Conservation (phyloP, 2,797 vertebrate genomes). For the Sciurus carolinensis region DNA sequence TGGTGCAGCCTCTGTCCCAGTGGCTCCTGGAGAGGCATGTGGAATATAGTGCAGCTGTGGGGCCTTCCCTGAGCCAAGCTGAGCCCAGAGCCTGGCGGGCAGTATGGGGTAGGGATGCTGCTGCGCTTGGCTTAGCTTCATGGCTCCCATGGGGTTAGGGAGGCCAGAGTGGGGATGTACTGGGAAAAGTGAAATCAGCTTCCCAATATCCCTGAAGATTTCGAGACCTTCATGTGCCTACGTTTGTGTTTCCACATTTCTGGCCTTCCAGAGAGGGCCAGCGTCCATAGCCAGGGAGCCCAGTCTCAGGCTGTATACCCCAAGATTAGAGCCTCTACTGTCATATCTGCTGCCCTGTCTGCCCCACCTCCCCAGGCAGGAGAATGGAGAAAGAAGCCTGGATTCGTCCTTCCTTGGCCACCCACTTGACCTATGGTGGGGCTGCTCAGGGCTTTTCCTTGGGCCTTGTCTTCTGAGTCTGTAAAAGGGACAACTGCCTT, state of each 20-base stretch:
- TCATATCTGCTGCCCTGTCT: background rate
- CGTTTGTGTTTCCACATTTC: too few species aligned
- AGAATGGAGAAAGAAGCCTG: background rate
- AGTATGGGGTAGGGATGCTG: background rate
- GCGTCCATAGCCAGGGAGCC: background rate
- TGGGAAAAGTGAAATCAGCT: background rate
- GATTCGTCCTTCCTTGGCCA: background rate
- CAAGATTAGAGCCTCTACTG: background rate
- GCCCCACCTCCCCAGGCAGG: background rate
- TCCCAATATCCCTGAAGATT: background rate
- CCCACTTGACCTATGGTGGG: background rate
- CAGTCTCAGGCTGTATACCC: background rate
- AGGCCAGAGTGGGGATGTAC: background rate
- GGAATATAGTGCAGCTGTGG: background rate
- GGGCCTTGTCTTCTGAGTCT: background rate
- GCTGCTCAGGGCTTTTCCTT: background rate
- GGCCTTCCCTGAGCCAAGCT: background rate
- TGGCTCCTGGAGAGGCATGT: background rate
- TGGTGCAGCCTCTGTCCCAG: background rate
- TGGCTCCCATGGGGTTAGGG: background rate
- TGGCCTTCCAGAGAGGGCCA: background rate
- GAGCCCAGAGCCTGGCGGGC: background rate
- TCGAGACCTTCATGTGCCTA: background rate
- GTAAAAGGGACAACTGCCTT: background rate
- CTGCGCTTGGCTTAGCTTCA: background rate